phyloP scores from a whole-genome alignment of 2,113 vertebrate species.

The Chroicocephalus ridibundus region DNA sequence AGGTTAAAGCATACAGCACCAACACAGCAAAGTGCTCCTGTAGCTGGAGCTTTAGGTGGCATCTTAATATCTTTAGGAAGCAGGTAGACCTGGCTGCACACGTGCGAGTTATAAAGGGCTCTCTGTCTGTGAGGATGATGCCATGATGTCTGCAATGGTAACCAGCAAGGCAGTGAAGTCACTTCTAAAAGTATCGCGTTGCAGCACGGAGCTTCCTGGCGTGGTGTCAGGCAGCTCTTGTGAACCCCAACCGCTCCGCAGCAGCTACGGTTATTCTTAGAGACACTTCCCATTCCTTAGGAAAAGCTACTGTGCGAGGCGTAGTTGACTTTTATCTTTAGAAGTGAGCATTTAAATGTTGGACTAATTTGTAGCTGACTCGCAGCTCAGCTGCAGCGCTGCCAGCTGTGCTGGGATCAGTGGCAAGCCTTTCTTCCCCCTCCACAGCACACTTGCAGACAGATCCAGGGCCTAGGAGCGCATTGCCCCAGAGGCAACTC shows the following conservation, averaged over 20 bases:
- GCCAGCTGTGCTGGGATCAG: constrained; percentile 21
- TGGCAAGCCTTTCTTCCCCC: constrained; percentile 49
- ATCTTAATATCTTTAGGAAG: not conserved
- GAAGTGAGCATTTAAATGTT: constrained; percentile 39
- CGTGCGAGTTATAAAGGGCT: not conserved
- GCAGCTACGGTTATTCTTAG: constrained; percentile 28
- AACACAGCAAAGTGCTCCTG: not conserved
- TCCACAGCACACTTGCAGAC: constrained; percentile 36
- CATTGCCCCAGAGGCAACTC: constrained; percentile 34
- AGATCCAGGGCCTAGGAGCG: constrained; percentile 20
- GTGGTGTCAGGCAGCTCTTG: not conserved
- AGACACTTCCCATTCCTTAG: constrained; percentile 34
- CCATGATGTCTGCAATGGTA: not conserved
- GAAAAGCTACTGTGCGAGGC: constrained; percentile 32
- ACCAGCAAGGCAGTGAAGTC: not conserved
- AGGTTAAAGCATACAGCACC: not conserved
- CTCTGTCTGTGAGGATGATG: not conserved
- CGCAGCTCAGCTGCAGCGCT: constrained; percentile 36
- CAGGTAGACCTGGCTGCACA: not conserved
- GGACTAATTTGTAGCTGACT: constrained; percentile 54
- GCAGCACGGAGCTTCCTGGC: not conserved
- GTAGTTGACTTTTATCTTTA: constrained; percentile 46
- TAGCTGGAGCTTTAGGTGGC: not conserved
- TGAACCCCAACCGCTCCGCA: not conserved
- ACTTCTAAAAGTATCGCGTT: not conserved